phyloP scores from a whole-genome alignment of 2,113 vertebrate genomes.

The Poecile atricapillus region DNA sequence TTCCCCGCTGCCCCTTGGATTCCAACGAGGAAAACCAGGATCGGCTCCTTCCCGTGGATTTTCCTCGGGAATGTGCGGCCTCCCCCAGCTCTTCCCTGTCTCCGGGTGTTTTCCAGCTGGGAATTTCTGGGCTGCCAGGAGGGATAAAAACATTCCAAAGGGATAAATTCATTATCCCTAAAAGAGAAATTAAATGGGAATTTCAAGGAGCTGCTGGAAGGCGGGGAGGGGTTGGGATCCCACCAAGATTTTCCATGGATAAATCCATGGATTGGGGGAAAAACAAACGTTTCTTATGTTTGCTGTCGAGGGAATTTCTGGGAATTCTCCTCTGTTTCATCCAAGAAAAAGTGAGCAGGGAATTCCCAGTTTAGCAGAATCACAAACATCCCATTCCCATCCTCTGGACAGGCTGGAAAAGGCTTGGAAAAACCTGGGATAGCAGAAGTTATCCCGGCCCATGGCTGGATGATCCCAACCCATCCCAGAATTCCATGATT shows the following conservation, averaged over 20 bases:
- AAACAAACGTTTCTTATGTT: accelerated
- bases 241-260: background rate
- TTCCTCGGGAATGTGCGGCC: background rate
- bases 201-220: background rate
- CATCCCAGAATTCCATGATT: background rate
- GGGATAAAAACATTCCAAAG: background rate
- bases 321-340: background rate
- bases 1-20: background rate
- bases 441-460: background rate
- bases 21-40: background rate
- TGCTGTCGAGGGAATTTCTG: background rate
- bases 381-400: background rate
- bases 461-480: background rate
- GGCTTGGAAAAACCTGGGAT: background rate
- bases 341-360: background rate
- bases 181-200: background rate
- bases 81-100: background rate
- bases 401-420: background rate
- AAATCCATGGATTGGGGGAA: background rate
- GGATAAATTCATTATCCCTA: too few relatives aligned
- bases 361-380: background rate
- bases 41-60: background rate
- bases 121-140: background rate
- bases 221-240: background rate
- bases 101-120: background rate